Base-by-base conservation (phyloP, 2,888 invertebrate genomes). In the Drosophila demipolita region DNA sequence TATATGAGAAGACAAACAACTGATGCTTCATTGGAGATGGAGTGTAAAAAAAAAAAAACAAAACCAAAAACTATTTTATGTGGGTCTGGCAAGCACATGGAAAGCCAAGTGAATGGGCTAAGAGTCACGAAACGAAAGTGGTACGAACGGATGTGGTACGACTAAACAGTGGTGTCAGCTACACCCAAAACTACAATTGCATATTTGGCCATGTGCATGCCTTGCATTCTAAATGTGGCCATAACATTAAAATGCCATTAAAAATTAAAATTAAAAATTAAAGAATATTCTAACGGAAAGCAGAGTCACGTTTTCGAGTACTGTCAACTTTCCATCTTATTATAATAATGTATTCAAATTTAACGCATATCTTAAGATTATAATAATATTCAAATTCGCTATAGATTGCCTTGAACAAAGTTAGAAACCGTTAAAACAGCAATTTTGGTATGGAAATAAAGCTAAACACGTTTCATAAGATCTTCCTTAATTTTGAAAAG, bases 91-190 rank as follows among this genome's bases (percentile, higher is more conserved):
- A n/a, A 50, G 49, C 45, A 55, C 57, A 66, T 61, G 80, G 76
- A 71, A 79, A 74, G 64, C 55, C 65, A 67, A 63, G 66, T 52
- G 71, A 76, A 73, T 61, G 69, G 67, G 63, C 54, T 57, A 74
- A 69, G 81, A 73, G 82, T 63, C 54, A 63, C 63, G 64, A 73
- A 74, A 71, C 65, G 87, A 83, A 84, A 89, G 87, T 84, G 89
- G 89, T 71, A 89, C 87, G 85, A 89, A 75, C 84, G 89, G 87
- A 84, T 83, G 87, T 89, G 36, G 75, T 54, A 66, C 57, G 12
- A 26, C 54, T 23, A 36, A 70, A 89, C 89, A 58, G 89, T 89
- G 83, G 81, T 23, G 26, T 66, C 45, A 65, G 68, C 66, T 55
- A 75, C 35, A 35, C 11, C 71, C 58, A 63, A 78, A 63, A 29